Evolutionary conservation across 2,113 vertebrate genomes (phyloP).

Genomic region (Oryzias woworae): DNA sequence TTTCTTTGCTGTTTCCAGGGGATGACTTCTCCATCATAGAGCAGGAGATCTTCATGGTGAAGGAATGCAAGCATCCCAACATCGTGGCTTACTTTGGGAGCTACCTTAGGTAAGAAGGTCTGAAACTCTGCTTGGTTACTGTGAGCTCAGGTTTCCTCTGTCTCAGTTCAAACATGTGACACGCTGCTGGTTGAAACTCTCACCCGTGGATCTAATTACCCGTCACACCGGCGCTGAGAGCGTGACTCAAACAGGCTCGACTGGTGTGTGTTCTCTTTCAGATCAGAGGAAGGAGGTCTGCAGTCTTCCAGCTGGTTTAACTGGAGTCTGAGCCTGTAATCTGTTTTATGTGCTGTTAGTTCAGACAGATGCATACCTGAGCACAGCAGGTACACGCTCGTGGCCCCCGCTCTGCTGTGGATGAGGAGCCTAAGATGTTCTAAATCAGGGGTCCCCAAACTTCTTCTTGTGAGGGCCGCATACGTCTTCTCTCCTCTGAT

Average conservation of each 20-base stretch:
- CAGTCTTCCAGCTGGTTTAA: constrained; percentile 71
- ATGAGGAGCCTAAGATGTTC: too few species aligned
- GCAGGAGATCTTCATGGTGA: constrained; percentile 99
- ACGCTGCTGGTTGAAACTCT: constrained; percentile 23
- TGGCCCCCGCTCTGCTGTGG: too few species aligned
- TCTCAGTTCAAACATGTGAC: constrained; percentile 25
- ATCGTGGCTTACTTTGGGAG: constrained; percentile 99
- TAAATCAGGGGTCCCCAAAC: too few species aligned
- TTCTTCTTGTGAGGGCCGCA: too few species aligned
- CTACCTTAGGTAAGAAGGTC: constrained; percentile 91
- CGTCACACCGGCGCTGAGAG: constrained; percentile 41
- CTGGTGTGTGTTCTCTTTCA: too few species aligned
- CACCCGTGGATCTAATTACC: constrained; percentile 24
- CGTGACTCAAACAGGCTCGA: constrained; percentile 35
- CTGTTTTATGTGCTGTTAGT: constrained; percentile 45
- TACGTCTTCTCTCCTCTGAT: too few species aligned
- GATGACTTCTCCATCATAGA: constrained; percentile 99
- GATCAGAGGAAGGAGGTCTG: constrained; percentile 42
- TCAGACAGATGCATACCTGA: constrained; percentile 20
- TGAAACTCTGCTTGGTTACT: constrained; percentile 39
- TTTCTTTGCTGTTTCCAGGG: constrained; percentile 80
- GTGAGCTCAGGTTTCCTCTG: constrained; percentile 4
- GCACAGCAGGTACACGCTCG: constrained; percentile 43
- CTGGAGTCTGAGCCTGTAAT: constrained; percentile 60
- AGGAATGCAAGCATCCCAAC: constrained; percentile 97